Evolutionary conservation across 2,113 vertebrate species (phyloP).

Genomic region (Motacilla tschutschensis): DNA sequence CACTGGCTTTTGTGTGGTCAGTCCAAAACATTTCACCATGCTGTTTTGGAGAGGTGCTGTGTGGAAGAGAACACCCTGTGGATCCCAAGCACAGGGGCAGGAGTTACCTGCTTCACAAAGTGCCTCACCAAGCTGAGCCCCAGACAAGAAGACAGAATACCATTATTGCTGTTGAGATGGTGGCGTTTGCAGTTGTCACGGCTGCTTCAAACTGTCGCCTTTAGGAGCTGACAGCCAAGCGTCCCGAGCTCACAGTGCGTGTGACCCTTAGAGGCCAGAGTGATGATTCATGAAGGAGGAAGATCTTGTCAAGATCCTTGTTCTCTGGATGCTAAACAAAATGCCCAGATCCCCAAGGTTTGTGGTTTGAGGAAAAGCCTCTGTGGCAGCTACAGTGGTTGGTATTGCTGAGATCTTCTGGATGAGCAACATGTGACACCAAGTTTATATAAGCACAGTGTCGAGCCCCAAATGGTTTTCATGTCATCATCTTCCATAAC

Average conservation of each 20-base stretch:
- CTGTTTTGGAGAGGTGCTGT: neutral
- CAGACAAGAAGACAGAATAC: neutral
- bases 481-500: neutral
- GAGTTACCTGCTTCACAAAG: neutral
- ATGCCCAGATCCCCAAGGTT: neutral
- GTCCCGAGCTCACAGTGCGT: rapidly evolving
- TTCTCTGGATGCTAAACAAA: neutral
- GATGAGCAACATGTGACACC: neutral
- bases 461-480: neutral
- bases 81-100: too few relatives aligned
- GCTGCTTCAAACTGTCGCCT: neutral
- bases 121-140: neutral
- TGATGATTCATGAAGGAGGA: neutral
- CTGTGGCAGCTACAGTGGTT: neutral
- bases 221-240: neutral
- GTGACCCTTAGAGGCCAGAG: conserved; percentile 5
- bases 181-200: neutral
- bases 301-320: neutral
- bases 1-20: neutral
- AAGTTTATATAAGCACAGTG: neutral
- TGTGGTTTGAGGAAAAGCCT: neutral
- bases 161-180: neutral
- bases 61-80: neutral
- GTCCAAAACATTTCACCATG: neutral
- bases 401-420: neutral